Conservation (phyloP, 1,140 invertebrate genomes). For the Scaptodrosophila lebanonensis region DNA sequence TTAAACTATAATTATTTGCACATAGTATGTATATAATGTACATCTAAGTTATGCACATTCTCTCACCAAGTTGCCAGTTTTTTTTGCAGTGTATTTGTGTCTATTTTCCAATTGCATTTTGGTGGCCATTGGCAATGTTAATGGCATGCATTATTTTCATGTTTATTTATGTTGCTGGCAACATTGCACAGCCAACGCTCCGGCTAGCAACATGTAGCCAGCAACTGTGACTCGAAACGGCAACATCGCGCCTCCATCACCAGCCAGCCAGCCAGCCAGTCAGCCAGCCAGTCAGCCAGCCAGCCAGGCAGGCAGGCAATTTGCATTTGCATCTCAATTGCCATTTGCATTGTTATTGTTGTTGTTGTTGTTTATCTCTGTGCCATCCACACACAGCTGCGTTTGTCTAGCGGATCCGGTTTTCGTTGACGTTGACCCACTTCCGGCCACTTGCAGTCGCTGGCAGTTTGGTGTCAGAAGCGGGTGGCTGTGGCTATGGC, state of each 20-base stretch:
- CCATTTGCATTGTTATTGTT: conserved; percentile 50
- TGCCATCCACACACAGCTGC: conserved; percentile 62
- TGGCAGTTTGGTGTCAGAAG: conserved; percentile 18
- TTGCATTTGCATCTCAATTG: conserved; percentile 71
- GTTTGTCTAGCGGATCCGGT: conserved; percentile 61
- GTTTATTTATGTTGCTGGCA: conserved; percentile 68
- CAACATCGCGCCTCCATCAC: too few relatives aligned
- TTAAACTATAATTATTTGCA: too few relatives aligned
- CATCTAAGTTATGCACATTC: too few relatives aligned
- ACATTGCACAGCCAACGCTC: conserved; percentile 7
- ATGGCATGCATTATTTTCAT: conserved; percentile 71
- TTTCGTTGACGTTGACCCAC: conserved; percentile 70
- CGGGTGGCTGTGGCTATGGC: too few relatives aligned
- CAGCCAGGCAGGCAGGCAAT: conserved; percentile 38
- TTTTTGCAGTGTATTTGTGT: neutral
- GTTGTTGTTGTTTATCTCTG: conserved; percentile 42
- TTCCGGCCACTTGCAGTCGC: conserved; percentile 50
- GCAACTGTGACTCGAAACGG: neutral
- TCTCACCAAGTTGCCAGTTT: too few relatives aligned
- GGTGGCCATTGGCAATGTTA: conserved; percentile 71
- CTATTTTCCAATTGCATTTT: conserved; percentile 34
- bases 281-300: too few relatives aligned
- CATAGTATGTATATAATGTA: too few relatives aligned
- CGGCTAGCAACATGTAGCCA: conserved; percentile 52
- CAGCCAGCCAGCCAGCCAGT: too few relatives aligned